These are phyloP conservation scores for Engystomops pustulosus DNA, from an alignment of 2,113 vertebrate species.

Conservation along the genomic window DNA sequence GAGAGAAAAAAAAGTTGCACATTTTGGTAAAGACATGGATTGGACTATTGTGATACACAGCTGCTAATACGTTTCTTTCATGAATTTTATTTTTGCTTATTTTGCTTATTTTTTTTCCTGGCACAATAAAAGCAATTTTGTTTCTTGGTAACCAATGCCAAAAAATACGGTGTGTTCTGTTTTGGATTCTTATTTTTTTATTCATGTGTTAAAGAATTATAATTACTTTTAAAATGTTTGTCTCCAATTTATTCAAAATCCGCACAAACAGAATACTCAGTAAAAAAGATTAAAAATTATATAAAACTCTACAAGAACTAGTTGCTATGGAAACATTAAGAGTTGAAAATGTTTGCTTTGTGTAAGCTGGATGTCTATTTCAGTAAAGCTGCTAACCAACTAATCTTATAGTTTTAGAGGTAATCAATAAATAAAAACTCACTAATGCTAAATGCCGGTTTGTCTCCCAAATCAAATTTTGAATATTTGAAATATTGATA, in stretches of 20 bases:
- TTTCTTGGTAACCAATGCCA: background rate
- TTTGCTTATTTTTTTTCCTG: background rate
- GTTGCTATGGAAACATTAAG: conserved; percentile 33
- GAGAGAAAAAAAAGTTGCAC: too few species aligned
- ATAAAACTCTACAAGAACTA: conserved; percentile 20
- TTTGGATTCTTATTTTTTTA: background rate
- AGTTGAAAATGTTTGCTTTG: conserved; percentile 13
- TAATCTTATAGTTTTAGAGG: background rate
- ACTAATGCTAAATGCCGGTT: background rate
- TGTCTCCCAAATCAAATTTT: background rate
- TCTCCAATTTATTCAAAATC: conserved; percentile 13
- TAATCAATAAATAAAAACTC: background rate
- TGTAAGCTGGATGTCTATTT: background rate
- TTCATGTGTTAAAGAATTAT: background rate
- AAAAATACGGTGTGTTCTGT: background rate
- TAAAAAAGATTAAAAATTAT: conserved; percentile 34
- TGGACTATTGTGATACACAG: too few species aligned
- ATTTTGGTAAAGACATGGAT: too few species aligned
- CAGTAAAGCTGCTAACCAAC: background rate
- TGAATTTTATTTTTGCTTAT: too few species aligned
- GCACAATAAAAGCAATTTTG: background rate
- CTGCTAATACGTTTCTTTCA: too few species aligned
- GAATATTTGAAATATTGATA: background rate
- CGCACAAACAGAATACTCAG: background rate
- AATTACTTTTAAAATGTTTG: conserved; percentile 20